Base-by-base conservation (phyloP, 2,888 invertebrate species). In the Plagodis pulveraria region DNA sequence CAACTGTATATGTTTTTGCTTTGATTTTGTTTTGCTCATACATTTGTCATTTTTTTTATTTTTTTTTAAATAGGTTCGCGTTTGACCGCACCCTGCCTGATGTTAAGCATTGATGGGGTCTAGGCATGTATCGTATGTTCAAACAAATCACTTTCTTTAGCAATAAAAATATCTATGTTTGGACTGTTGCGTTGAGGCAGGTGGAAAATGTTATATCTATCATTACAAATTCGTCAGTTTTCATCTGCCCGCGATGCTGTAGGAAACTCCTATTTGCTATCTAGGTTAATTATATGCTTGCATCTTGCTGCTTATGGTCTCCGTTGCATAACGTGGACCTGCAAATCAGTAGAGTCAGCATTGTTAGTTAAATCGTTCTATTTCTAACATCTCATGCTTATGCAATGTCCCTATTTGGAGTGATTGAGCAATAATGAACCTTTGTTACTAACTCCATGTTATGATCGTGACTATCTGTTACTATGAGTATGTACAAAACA, bases 301-400 rank as follows among this genome's bases (percentile, higher is more conserved):
- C 65, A 66, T 65, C 67, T 63, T 46, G 53, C 43, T 56, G 63
- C 62, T 67, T 64, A 68, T 68, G 64, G 60, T 65, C 59, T 63
- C 52, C 64, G 60, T 81, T 83, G 71, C 79, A 73, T 77, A 81
- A 81, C 53, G 46, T 51, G 58, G 38, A 69, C 66, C 58, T 69
- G 67, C 66, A 70, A 73, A 77, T 74, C 64, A 59, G 56, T 59
- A 58, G 54, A 69, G 69, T 67, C 62, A 66, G 62, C 67, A 52
- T 55, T 56, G 64, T 64, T 62, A 54, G 64, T 62, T 52, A 63
- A 65, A 69, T 66, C 65, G 65, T 67, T 74, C 62, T 65, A 67
- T 75, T 81, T 74, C 74, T 68, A 71, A 65, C 65, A 62, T 72
- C 71, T 73, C 68, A 67, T 69, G 68, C 47, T 76, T 71, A 70